phyloP scores from a whole-genome alignment of 1,140 invertebrate genomes.

The Zaprionus inermis region DNA sequence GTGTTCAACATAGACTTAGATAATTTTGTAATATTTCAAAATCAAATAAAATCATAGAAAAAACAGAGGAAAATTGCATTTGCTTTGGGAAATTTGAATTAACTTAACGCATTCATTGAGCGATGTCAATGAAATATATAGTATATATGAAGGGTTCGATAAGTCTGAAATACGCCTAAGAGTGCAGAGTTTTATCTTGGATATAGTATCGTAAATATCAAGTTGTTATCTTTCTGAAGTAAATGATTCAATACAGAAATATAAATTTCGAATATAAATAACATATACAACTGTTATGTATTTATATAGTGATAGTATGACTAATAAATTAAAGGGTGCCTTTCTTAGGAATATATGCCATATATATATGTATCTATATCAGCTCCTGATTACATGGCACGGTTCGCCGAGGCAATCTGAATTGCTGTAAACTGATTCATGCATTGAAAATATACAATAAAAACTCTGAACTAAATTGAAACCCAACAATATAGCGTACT shows the following conservation, averaged over 20 bases:
- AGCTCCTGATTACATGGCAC: slow-evolving; percentile 42
- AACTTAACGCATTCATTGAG: too few relatives aligned
- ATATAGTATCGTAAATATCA: too few relatives aligned
- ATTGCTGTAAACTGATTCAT: slow-evolving; percentile 70
- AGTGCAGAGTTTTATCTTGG: too few relatives aligned
- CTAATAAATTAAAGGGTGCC: slow-evolving; percentile 13
- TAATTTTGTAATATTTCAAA: not conserved
- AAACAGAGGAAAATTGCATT: not conserved
- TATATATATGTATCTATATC: slow-evolving; percentile 1
- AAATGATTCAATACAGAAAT: not conserved
- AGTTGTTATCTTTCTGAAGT: too few relatives aligned
- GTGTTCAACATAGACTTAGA: slow-evolving; percentile 17
- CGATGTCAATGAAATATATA: too few relatives aligned
- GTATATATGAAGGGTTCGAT: too few relatives aligned
- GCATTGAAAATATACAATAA: slow-evolving; percentile 22
- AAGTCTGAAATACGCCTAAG: too few relatives aligned
- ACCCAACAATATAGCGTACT: slow-evolving; percentile 1
- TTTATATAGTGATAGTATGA: slow-evolving; percentile 2
- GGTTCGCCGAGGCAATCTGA: slow-evolving; percentile 13
- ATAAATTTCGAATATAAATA: not conserved
- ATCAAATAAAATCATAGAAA: not conserved
- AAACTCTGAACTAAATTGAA: not conserved
- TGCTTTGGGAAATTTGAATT: not conserved
- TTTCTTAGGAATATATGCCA: not conserved
- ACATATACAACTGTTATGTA: too few relatives aligned